These are phyloP conservation scores for Drosophila neonasuta DNA, from an alignment of 2,888 invertebrate genomes.

Conservation along the genomic window DNA sequence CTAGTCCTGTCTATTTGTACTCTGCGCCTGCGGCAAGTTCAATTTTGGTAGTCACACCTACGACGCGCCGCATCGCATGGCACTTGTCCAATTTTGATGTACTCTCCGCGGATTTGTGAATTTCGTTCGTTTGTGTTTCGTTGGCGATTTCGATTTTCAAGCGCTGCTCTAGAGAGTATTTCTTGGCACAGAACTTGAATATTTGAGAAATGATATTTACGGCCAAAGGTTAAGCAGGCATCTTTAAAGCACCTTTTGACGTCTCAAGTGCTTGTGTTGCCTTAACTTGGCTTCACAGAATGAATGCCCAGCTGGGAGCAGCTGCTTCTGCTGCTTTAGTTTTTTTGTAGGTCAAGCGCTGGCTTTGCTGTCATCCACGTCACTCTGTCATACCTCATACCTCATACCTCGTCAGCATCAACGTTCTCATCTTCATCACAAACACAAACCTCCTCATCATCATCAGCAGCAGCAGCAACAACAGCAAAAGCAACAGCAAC, in stretches of 20 bases:
- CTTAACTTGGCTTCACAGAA: slow-evolving; percentile 36
- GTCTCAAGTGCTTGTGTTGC: slow-evolving; percentile 48
- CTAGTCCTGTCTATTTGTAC: slow-evolving; percentile 7
- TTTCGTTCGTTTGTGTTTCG: not conserved
- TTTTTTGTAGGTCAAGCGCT: slow-evolving; percentile 65
- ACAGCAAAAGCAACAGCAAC: slow-evolving; percentile 4
- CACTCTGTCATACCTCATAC: slow-evolving; percentile 8
- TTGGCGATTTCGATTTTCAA: not conserved
- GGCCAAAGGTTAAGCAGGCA: slow-evolving; percentile 18
- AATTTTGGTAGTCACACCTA: slow-evolving; percentile 61
- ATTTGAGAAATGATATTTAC: slow-evolving; percentile 40
- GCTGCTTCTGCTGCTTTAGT: slow-evolving; percentile 5
- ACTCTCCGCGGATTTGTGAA: slow-evolving; percentile 36
- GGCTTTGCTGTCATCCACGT: slow-evolving; percentile 28
- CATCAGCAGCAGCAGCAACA: slow-evolving; percentile 1
- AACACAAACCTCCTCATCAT: not conserved
- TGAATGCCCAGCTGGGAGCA: slow-evolving; percentile 10
- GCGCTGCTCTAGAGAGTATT: not conserved
- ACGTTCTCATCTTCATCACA: slow-evolving; percentile 22
- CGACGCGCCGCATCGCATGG: slow-evolving; percentile 38
- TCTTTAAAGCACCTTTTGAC: slow-evolving; percentile 35
- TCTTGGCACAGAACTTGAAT: slow-evolving; percentile 31
- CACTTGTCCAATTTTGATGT: slow-evolving; percentile 52
- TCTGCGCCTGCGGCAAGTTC: slow-evolving; percentile 54
- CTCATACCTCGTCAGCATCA: slow-evolving; percentile 17